A percentile compares a stretch with the other conserved stretches of the same genome.
Evolutionary conservation across 2,113 vertebrate genomes (phyloP).

Genomic region (Dendropsophus ebraccatus): DNA sequence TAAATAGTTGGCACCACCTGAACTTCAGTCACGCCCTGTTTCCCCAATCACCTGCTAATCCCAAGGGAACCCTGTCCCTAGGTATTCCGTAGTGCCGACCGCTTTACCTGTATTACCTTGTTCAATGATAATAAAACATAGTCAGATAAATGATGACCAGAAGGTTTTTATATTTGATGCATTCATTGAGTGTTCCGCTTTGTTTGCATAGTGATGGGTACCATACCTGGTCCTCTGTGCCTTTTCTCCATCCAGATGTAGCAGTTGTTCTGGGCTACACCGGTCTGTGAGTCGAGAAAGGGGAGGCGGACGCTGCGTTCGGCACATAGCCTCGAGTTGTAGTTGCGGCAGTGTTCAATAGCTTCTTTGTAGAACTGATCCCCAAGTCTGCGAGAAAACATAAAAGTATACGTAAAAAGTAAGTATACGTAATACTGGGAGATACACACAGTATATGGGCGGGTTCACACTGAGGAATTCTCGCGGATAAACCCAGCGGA

Average conservation of each 20-base stretch:
- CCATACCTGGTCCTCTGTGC: conserved; percentile 83
- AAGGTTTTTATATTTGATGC: background rate
- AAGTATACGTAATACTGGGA: background rate
- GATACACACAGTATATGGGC: background rate
- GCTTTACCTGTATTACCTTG: too few relatives aligned
- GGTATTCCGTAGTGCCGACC: too few relatives aligned
- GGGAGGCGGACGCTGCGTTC: conserved; percentile 95
- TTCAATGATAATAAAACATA: too few relatives aligned
- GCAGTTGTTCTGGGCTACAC: conserved; percentile 98
- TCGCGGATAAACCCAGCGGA: too few relatives aligned
- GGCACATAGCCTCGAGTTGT: conserved; percentile 93
- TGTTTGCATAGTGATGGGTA: background rate
- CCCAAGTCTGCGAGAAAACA: conserved; percentile 79
- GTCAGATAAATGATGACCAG: too few relatives aligned
- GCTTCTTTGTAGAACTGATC: conserved; percentile 99
- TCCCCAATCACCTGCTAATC: too few relatives aligned
- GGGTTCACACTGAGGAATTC: too few relatives aligned
- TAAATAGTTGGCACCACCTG: too few relatives aligned
- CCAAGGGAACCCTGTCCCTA: too few relatives aligned
- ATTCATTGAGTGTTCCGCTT: background rate
- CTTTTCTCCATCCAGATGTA: conserved; percentile 99
- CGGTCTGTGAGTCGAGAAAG: conserved; percentile 95
- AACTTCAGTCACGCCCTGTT: too few relatives aligned
- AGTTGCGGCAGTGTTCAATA: conserved; percentile 97
- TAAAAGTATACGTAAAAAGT: background rate